Percentiles rank a stretch among this genome's conserved stretches.
These are phyloP conservation scores for Penaeus vannamei DNA, from an alignment of 1,140 invertebrate species.

Conservation along the genomic window DNA sequence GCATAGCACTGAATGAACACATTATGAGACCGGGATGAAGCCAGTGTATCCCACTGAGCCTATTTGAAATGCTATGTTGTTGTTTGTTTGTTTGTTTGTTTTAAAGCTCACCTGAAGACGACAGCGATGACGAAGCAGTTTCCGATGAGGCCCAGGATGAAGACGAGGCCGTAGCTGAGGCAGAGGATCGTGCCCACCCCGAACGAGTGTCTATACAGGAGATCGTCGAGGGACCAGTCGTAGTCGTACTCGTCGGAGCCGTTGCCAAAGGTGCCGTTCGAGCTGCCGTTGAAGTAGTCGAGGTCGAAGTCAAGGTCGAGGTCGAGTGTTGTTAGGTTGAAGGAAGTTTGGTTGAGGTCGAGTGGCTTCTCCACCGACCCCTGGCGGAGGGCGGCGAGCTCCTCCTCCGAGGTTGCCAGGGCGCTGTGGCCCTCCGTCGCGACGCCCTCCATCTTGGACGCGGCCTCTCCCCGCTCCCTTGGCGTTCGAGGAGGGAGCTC, in stretches of 20 bases:
- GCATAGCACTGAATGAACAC: no score
- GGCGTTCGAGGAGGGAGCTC: no score
- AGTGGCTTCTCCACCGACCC: no score
- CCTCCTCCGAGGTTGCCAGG: no score
- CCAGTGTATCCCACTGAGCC: no score
- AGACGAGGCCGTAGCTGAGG: constrained; percentile 70
- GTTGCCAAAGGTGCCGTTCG: background rate
- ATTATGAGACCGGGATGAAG: no score
- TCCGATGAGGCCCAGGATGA: constrained; percentile 74
- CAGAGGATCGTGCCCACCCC: constrained; percentile 69
- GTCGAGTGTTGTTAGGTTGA: background rate
- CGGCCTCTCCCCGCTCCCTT: no score
- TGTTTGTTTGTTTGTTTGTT: no score
- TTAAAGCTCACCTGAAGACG: constrained; percentile 70
- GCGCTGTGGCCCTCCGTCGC: no score
- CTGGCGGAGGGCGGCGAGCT: no score
- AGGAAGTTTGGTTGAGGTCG: background rate
- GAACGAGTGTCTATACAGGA: constrained; percentile 68
- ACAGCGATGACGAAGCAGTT: constrained; percentile 75
- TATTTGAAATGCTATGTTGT: no score
- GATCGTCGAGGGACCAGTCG: constrained; percentile 36
- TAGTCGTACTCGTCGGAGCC: constrained; percentile 29
- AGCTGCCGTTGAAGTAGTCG: background rate
- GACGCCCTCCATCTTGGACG: no score
- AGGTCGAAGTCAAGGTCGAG: background rate